These are phyloP conservation scores for Borostomias antarcticus DNA, from an alignment of 2,797 vertebrate genomes.

Conservation along the genomic window DNA sequence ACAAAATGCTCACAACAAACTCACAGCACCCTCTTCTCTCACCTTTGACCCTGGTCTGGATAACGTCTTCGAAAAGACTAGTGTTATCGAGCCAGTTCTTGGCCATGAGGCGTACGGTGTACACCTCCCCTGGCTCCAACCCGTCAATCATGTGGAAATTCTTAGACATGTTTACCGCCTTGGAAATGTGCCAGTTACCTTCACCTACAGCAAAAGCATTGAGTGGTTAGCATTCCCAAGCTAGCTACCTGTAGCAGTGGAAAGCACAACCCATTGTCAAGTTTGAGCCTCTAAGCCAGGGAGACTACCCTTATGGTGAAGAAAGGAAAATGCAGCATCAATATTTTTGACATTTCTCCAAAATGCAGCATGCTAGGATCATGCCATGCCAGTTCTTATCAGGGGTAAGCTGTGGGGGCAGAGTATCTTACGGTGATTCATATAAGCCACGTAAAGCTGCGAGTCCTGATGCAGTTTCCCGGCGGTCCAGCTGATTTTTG, in stretches of 20 bases:
- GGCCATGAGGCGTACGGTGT: constrained; percentile 88
- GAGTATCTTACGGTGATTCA: constrained; percentile 79
- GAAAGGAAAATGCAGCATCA: neutral
- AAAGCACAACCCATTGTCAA: constrained; percentile 1
- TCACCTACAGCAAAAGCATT: constrained; percentile 83
- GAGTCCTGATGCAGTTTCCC: constrained; percentile 66
- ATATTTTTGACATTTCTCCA: constrained; percentile 40
- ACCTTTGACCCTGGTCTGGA: constrained; percentile 91
- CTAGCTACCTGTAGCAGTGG: neutral
- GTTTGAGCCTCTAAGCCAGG: neutral
- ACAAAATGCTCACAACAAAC: constrained; percentile 27
- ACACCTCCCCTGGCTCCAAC: constrained; percentile 84
- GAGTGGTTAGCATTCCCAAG: constrained; percentile 40
- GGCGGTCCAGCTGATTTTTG: constrained; percentile 81
- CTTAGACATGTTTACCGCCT: constrained; percentile 86
- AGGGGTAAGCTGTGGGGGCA: constrained; percentile 33
- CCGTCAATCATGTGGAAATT: constrained; percentile 86
- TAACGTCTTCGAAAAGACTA: constrained; percentile 95
- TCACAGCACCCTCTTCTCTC: constrained; percentile 66
- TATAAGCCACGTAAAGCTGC: constrained; percentile 80
- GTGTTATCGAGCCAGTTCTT: constrained; percentile 87
- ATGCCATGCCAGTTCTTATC: constrained; percentile 37
- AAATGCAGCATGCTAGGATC: constrained; percentile 34
- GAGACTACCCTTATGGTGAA: neutral
- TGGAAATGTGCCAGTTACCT: constrained; percentile 84